These are phyloP conservation scores for Dendrocopos noguchii DNA, from an alignment of 2,113 vertebrate species.

Conservation along the genomic window DNA sequence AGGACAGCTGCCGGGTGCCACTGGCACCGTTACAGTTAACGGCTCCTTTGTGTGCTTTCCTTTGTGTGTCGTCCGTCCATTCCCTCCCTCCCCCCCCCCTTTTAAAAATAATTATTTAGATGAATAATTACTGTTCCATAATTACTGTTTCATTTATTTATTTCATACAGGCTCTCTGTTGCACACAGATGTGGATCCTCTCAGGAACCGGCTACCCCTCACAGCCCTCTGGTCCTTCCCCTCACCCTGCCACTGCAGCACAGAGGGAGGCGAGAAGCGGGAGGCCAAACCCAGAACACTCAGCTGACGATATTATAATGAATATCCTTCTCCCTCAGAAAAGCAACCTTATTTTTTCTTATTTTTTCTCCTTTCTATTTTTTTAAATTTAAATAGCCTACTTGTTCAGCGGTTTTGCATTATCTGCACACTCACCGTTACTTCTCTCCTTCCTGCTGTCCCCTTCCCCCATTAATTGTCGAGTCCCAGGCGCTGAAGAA, in stretches of 20 bases:
- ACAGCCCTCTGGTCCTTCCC: neutral
- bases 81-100: too few species aligned
- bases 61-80: too few species aligned
- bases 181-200: fast-evolving
- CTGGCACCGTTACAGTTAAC: neutral
- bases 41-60: neutral
- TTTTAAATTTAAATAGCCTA: neutral
- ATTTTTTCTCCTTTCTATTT: fast-evolving
- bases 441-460: neutral
- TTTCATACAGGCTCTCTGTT: fast-evolving
- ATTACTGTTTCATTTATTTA: neutral
- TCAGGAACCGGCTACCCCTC: too few species aligned
- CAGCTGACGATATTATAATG: neutral
- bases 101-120: neutral
- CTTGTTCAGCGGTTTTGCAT: neutral
- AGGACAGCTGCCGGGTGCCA: neutral
- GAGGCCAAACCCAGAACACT: neutral
- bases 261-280: neutral
- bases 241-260: neutral
- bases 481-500: neutral
- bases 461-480: neutral
- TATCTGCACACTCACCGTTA: neutral
- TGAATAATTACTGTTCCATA: neutral
- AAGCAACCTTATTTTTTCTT: neutral
- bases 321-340: neutral